Conservation (phyloP, 2,797 vertebrate genomes). For the Graptemys geographica region DNA sequence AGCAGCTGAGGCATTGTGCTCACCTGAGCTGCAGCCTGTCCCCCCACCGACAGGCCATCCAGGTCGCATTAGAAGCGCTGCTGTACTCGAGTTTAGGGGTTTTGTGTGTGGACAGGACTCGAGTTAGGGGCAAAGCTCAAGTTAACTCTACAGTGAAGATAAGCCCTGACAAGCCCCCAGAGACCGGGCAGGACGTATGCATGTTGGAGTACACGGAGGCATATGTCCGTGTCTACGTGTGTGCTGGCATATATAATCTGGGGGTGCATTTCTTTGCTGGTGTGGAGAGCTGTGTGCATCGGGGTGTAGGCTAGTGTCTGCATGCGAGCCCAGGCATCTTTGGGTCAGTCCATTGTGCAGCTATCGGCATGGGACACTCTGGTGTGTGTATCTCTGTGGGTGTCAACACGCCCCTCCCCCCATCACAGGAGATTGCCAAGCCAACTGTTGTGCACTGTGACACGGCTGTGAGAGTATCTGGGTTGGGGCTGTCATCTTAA, state of each 20-base stretch:
- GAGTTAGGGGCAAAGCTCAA: neutral
- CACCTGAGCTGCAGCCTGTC: neutral
- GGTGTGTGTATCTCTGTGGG: neutral
- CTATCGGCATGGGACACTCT: neutral
- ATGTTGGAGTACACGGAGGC: neutral
- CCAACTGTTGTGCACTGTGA: neutral
- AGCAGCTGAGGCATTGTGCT: neutral
- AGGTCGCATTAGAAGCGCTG: neutral
- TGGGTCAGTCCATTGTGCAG: neutral
- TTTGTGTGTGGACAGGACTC: neutral
- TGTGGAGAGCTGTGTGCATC: neutral
- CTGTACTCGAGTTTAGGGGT: neutral
- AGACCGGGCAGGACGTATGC: fast-evolving
- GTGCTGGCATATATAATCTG: neutral
- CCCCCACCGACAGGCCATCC: neutral
- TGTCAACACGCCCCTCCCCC: neutral
- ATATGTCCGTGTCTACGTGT: neutral
- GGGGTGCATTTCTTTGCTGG: neutral
- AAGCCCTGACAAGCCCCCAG: neutral
- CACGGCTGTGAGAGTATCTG: neutral
- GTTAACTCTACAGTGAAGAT: neutral
- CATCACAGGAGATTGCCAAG: neutral
- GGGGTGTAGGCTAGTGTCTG: neutral
- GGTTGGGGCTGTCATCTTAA: too few species aligned
- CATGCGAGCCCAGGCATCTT: too few species aligned